A percentile compares a stretch with the other conserved stretches of the same genome.
These are phyloP conservation scores for Mus spicilegus DNA, from an alignment of 2,113 vertebrate genomes.

Conservation along the genomic window DNA sequence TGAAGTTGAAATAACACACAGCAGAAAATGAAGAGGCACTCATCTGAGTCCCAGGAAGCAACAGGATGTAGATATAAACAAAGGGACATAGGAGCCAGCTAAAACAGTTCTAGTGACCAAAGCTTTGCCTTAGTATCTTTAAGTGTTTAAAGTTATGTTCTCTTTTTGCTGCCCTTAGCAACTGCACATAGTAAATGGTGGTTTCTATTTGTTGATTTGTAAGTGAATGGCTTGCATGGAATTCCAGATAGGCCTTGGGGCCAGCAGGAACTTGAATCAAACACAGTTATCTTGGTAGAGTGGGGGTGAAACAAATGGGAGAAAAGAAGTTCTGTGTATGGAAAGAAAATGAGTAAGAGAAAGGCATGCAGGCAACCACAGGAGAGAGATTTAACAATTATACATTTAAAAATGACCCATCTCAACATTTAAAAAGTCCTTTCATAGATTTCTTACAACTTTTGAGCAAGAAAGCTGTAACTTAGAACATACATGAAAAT, in stretches of 20 bases:
- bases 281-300: not conserved
- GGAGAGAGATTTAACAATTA: not conserved
- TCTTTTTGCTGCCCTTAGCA: not conserved
- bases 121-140: not conserved
- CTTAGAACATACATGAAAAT: not conserved
- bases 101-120: not conserved
- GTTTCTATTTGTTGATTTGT: not conserved
- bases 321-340: not conserved
- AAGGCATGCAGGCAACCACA: not conserved
- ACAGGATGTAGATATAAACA: not conserved
- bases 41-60: too few species aligned
- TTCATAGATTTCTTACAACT: not conserved
- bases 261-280: slow-evolving; percentile 5
- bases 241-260: not conserved
- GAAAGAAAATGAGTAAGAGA: not conserved
- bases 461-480: not conserved
- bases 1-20: not conserved
- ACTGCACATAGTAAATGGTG: not conserved
- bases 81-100: not conserved
- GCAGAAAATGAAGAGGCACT: not conserved
- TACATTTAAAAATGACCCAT: not conserved
- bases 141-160: not conserved
- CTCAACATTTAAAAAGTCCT: not conserved
- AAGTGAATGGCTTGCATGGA: not conserved
- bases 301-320: not conserved